Evolutionary conservation across 2,797 vertebrate genomes (phyloP), one percentile per base, ranked within the genome.

Genomic region (Takifugu ocellatus): DNA sequence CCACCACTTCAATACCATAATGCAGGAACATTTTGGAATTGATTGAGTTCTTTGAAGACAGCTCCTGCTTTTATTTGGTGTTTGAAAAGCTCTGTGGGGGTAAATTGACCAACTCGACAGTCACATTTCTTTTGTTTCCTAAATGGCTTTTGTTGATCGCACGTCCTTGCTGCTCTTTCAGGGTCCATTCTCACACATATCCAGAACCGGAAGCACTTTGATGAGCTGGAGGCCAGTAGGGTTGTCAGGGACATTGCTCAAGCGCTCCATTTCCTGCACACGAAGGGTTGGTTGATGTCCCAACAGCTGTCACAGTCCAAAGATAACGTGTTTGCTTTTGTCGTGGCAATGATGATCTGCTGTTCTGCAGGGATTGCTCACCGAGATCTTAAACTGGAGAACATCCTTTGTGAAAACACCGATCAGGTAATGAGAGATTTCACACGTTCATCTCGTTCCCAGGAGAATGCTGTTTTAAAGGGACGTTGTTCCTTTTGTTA

Each of bases 51-150:
- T 98, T 97, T 89, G 97, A 98, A 90, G 96, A 99, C 72, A 92
- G 90, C 51, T 62, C 87, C 71, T 92, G 92, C 77, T 99, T 97
- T 88, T 98, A 98, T 87, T 90, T 99, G 89, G 96, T 98, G 56
- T 99, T 99, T 90, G 97, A 99, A 91, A 99, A 98, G 86, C 85
- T 99, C 36, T 84, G 87, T 82, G 97, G 97, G 92, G 97, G 97
- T 98, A 91, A 70, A 62, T 69, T 58, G 2, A 62, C 61, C 36
- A 14, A 12, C 3, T 25, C 9, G 31, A 3, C 26, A 16, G 5
- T 14, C 17, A 15, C 36, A 39, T 39, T 29, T 29, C 4, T 5
- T 5, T 29, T 12, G 43, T 17, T 17, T 44, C 15, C 43, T 6
- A 16, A 3, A 9, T 33, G 3, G 0, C 8, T 17, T 44, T 44